phyloP scores from a whole-genome alignment of 2,113 vertebrate genomes.

The Macrotus californicus region DNA sequence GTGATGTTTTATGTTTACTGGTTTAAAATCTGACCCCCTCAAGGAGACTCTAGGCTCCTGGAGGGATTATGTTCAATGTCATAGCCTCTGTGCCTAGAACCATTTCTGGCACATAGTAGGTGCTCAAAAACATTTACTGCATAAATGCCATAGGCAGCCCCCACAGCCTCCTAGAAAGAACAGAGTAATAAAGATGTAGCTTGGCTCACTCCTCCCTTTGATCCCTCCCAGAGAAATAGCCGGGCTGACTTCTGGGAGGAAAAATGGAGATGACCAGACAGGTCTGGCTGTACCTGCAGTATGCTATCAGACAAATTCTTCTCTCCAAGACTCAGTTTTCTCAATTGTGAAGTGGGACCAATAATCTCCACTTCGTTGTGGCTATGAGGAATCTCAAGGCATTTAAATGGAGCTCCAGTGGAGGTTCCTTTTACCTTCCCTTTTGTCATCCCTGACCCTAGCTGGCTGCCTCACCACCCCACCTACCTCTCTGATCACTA shows the following conservation, averaged over 20 bases:
- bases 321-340: background rate
- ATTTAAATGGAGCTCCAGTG: background rate
- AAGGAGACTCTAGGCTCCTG: background rate
- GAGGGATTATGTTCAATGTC: background rate
- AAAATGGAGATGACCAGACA: background rate
- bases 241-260: background rate
- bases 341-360: background rate
- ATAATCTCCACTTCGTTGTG: background rate
- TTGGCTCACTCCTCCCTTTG: background rate
- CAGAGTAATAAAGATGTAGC: background rate
- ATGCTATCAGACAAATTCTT: background rate
- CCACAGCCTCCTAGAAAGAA: background rate
- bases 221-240: background rate
- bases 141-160: background rate
- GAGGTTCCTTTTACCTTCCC: background rate
- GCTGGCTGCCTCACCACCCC: background rate
- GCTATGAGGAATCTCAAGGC: background rate
- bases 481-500: background rate
- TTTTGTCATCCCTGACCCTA: background rate
- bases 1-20: background rate
- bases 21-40: background rate
- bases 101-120: background rate
- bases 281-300: background rate
- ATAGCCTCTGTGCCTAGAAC: background rate
- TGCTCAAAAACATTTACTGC: background rate